Percentiles rank a stretch among this genome's conserved stretches.
Conservation (phyloP, 2,888 invertebrate species). For the Adelognathus sp. region DNA sequence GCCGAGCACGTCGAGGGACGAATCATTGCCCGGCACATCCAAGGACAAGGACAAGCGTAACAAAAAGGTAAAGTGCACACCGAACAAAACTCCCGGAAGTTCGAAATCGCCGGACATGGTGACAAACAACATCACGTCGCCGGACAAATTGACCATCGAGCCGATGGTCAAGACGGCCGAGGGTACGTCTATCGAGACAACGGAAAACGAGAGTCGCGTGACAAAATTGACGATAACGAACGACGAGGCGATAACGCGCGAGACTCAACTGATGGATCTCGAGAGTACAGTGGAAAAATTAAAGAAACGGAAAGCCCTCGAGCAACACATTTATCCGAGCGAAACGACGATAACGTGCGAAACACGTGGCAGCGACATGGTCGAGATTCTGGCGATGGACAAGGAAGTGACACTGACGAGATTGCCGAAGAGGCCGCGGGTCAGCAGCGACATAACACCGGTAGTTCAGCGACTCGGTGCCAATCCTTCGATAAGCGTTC, state of each 20-base stretch:
- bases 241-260: conserved; percentile 60
- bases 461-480: conserved; percentile 87
- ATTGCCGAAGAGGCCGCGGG: conserved; percentile 80
- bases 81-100: conserved; percentile 42
- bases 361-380: conserved; percentile 69
- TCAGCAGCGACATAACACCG: conserved; percentile 82
- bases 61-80: conserved; percentile 55
- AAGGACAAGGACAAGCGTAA: conserved; percentile 60
- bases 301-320: conserved; percentile 77
- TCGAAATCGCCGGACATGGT: conserved; percentile 69
- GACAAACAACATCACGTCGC: conserved; percentile 62
- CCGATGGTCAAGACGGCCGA: conserved; percentile 63
- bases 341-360: conserved; percentile 63
- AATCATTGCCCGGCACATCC: conserved; percentile 61
- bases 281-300: conserved; percentile 78
- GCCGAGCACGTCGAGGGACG: conserved; percentile 64
- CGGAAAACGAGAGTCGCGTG: conserved; percentile 62
- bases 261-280: conserved; percentile 71
- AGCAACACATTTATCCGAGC: conserved; percentile 68
- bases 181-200: conserved; percentile 62
- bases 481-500: conserved; percentile 91
- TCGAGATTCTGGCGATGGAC: conserved; percentile 82
- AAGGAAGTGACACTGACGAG: conserved; percentile 85
- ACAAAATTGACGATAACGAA: conserved; percentile 49
- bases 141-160: conserved; percentile 73